Percentiles rank a stretch among this genome's conserved stretches.
phyloP scores from a whole-genome alignment of 2,888 invertebrate genomes.

The Drosophila putrida region DNA sequence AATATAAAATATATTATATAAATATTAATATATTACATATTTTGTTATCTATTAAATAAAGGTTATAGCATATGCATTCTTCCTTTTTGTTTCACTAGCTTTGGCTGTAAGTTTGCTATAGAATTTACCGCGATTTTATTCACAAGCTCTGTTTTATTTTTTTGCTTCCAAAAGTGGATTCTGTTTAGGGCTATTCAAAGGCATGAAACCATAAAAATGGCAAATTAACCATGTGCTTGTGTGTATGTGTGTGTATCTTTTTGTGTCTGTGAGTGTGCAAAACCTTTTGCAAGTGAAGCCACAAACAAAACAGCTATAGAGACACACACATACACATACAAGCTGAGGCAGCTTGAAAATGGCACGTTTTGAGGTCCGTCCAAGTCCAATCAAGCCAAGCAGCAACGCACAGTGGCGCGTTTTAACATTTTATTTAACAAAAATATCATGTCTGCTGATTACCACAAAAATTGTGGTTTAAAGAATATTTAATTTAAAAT shows the following conservation, averaged over 20 bases:
- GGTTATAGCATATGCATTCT: neutral
- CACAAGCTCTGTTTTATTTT: neutral
- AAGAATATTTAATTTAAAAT: too few relatives aligned
- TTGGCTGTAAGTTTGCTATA: conserved; percentile 13
- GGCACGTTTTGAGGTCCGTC: conserved; percentile 80
- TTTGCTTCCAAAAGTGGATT: conserved; percentile 12
- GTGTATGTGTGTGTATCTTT: conserved; percentile 28
- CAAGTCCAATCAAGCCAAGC: conserved; percentile 79
- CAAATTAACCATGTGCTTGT: conserved; percentile 77
- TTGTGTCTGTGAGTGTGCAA: conserved; percentile 30
- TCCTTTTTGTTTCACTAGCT: neutral
- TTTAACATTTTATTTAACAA: too few relatives aligned
- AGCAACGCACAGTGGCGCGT: conserved; percentile 11
- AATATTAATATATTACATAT: too few relatives aligned
- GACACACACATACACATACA: conserved; percentile 32
- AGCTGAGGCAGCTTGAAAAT: conserved; percentile 73
- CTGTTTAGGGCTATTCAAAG: conserved; percentile 50
- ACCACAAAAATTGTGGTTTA: too few relatives aligned
- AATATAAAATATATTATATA: too few relatives aligned
- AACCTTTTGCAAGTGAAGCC: conserved; percentile 71
- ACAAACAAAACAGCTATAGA: conserved; percentile 63
- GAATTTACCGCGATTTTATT: conserved; percentile 18
- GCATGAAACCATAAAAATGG: conserved; percentile 84
- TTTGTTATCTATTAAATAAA: too few relatives aligned
- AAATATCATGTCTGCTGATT: too few relatives aligned